These are phyloP conservation scores for Slavum lentiscoides DNA, from an alignment of 2,888 invertebrate species.

Conservation along the genomic window DNA sequence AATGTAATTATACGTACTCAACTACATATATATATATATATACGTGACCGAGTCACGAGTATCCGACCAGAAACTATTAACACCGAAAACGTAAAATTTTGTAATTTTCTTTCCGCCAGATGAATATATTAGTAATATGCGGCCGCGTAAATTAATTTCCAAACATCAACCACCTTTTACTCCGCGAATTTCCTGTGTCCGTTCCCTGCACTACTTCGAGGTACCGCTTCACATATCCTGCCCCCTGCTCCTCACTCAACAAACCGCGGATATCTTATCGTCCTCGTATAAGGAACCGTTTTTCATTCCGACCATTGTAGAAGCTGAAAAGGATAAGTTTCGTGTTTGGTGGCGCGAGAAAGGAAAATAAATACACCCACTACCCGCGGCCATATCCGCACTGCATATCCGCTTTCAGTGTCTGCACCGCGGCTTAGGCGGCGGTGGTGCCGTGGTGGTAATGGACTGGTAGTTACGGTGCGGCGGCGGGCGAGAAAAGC, in stretches of 20 bases:
- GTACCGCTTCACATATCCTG: not conserved
- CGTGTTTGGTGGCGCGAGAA: constrained; percentile 21
- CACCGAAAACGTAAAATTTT: no score
- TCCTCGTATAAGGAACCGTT: not conserved
- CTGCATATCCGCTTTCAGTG: no score
- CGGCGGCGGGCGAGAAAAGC: constrained; percentile 2
- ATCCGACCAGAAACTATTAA: no score
- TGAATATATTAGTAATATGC: no score
- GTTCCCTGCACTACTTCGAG: not conserved
- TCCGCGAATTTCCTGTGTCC: not conserved
- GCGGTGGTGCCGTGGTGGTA: not conserved
- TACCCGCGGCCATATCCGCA: no score
- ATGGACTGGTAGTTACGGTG: no score
- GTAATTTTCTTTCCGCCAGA: no score
- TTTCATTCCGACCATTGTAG: constrained; percentile 12
- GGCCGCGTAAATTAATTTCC: constrained; percentile 25
- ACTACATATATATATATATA: no score
- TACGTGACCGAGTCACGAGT: no score
- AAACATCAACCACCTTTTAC: constrained; percentile 11
- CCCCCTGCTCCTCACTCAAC: not conserved
- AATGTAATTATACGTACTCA: no score
- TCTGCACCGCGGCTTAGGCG: no score
- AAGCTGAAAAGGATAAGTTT: constrained; percentile 33
- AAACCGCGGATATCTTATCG: not conserved
- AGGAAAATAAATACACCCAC: constrained; percentile 21